Evolutionary conservation across 2,888 invertebrate genomes (phyloP), one percentile per base, ranked within the genome.

Genomic region (Agriopis leucophaearia): DNA sequence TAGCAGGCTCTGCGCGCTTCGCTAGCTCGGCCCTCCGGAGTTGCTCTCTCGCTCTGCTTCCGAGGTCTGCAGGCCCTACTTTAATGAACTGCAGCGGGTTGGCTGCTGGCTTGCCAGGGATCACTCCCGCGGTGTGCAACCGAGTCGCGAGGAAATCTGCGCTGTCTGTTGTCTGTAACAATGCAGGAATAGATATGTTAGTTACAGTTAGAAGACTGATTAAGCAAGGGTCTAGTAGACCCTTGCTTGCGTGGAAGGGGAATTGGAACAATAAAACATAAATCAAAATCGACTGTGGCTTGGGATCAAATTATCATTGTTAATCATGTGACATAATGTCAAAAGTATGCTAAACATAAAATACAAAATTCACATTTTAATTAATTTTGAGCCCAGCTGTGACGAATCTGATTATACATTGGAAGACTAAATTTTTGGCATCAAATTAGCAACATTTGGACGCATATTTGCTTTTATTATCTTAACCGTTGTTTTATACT

Each of bases 71-170:
- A n/a, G 98, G 97, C 52, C 97, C 97, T 45, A 98, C 97, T 90
- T 97, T 97, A 74, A 98, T 96, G 92, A 98, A 98, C 94, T 98
- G 98, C 83, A 98, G 95, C 69, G 98, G 97, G 90, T 98, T 98
- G 74, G 95, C 96, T 45, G 97, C 97, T 71, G 97, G 97, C 89
- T 97, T 97, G 77, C 97, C 97, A 64, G 96, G 96, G 79, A 96
- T 95, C 77, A 96, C 96, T 66, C 96, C 95, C 69, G 96, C 95
- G 0, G 93, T 92, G 84, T 94, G 94, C 68, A 91, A 92, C 54
- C 94, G 85, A 6, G 94, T 94, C 60, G 91, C 89, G 78, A 94
- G 88, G 87, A 94, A 94, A 79, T 94, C 94, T 58, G 94, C 91
- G 77, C 93, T 92, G 87, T 94, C 94, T 84, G 91, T 86, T 77